Evolutionary conservation across 2,113 vertebrate species (phyloP).

Genomic region (Gnathonemus longibarbis): DNA sequence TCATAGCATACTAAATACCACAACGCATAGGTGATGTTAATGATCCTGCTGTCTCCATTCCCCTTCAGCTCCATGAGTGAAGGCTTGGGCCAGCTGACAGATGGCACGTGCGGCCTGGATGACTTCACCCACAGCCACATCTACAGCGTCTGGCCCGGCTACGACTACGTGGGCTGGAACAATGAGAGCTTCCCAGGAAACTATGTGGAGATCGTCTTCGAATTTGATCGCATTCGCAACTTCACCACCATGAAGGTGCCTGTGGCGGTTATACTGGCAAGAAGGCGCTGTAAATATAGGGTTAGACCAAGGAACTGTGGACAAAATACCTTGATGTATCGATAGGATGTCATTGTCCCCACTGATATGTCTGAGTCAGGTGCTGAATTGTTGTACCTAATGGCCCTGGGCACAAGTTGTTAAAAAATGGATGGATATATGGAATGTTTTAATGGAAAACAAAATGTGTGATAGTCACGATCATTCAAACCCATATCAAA

Average conservation of each 20-base stretch:
- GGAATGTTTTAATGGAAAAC: background rate
- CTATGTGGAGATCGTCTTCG: constrained; percentile 85
- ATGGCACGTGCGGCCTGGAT: constrained; percentile 84
- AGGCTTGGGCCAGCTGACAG: constrained; percentile 88
- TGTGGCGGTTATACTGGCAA: background rate
- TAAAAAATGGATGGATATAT: background rate
- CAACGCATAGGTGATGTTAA: background rate
- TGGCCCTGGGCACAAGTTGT: background rate
- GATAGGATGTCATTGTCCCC: background rate
- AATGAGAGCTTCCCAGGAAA: constrained; percentile 74
- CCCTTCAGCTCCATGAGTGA: constrained; percentile 57
- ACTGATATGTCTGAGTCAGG: background rate
- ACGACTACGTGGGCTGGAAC: constrained; percentile 91
- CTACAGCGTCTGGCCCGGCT: constrained; percentile 85
- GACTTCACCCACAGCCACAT: constrained; percentile 87
- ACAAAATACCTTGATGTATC: background rate
- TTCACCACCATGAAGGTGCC: constrained; percentile 93
- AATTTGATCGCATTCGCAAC: constrained; percentile 87
- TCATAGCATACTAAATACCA: too few species aligned
- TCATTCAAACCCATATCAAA: background rate
- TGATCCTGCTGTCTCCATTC: background rate
- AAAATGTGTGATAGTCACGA: background rate
- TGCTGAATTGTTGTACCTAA: background rate
- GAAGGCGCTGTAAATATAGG: background rate
- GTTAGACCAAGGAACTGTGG: background rate